Percentiles rank a stretch among this genome's conserved stretches.
Conservation (phyloP, 2,797 vertebrate genomes). For the Artibeus lituratus region DNA sequence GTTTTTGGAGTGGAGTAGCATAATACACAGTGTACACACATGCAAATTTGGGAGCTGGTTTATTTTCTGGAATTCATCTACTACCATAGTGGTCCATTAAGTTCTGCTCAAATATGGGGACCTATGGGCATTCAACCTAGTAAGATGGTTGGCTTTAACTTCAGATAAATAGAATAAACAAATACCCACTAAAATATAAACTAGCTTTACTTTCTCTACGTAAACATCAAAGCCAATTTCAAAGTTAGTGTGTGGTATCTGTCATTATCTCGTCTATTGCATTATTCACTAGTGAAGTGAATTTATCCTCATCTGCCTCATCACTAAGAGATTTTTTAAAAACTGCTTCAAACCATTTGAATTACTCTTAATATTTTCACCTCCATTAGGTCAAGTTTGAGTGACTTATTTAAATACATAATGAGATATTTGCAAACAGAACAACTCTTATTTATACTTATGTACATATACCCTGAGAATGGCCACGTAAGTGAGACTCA, state of each 20-base stretch:
- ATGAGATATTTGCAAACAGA: conserved; percentile 37
- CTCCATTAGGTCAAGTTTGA: background rate
- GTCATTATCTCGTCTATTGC: background rate
- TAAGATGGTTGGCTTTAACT: background rate
- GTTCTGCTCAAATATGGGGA: background rate
- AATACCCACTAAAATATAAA: background rate
- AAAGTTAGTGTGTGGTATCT: background rate
- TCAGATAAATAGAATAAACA: conserved; percentile 50
- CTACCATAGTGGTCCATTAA: conserved; percentile 21
- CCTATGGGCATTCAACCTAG: background rate
- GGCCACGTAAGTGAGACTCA: background rate
- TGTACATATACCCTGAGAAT: background rate
- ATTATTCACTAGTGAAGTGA: background rate
- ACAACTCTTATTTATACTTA: background rate
- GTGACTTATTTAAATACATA: background rate
- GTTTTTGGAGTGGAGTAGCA: background rate
- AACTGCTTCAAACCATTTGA: background rate
- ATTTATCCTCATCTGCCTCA: background rate
- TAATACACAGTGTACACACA: background rate
- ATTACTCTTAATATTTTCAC: background rate
- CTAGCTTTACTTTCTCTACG: conserved; percentile 4
- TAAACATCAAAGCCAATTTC: conserved; percentile 33
- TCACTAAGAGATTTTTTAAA: background rate
- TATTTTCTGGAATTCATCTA: conserved; percentile 41
- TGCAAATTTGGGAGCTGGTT: background rate